These are phyloP conservation scores for Telmatochromis sp. DNA, from an alignment of 2,113 vertebrate species.

Conservation along the genomic window DNA sequence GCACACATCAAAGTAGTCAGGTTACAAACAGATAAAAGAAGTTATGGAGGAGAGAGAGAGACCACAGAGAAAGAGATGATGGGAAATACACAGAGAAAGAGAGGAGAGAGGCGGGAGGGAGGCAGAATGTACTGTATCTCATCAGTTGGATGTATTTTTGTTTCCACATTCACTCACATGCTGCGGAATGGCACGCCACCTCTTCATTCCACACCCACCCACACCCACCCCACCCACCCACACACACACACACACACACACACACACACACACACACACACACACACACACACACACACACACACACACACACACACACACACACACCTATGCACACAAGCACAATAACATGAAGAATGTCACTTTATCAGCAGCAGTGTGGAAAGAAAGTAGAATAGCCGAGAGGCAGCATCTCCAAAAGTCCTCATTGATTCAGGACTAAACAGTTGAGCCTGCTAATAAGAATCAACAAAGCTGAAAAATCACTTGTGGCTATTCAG, in stretches of 20 bases:
- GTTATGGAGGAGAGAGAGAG: not conserved
- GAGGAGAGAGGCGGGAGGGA: not conserved
- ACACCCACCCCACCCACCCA: not conserved
- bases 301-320: not conserved
- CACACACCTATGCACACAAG: not conserved
- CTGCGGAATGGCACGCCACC: slow-evolving; percentile 9
- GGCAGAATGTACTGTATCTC: not conserved
- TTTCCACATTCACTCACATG: slow-evolving; percentile 20
- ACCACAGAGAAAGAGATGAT: not conserved
- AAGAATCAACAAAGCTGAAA: not conserved
- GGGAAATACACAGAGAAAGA: not conserved
- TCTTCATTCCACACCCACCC: slow-evolving; percentile 23
- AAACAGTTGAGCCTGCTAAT: not conserved
- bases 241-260: not conserved
- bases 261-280: not conserved
- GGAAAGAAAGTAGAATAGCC: not conserved
- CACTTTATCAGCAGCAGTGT: not conserved
- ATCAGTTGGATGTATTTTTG: slow-evolving; percentile 18
- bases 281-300: not conserved
- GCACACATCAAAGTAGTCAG: slow-evolving; percentile 55
- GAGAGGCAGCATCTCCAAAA: not conserved
- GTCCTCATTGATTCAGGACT: not conserved
- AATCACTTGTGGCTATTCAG: not conserved
- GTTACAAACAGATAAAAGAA: slow-evolving; percentile 30
- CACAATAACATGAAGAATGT: not conserved